phyloP scores from a whole-genome alignment of 1,140 invertebrate genomes.

The Oncopeltus fasciatus region DNA sequence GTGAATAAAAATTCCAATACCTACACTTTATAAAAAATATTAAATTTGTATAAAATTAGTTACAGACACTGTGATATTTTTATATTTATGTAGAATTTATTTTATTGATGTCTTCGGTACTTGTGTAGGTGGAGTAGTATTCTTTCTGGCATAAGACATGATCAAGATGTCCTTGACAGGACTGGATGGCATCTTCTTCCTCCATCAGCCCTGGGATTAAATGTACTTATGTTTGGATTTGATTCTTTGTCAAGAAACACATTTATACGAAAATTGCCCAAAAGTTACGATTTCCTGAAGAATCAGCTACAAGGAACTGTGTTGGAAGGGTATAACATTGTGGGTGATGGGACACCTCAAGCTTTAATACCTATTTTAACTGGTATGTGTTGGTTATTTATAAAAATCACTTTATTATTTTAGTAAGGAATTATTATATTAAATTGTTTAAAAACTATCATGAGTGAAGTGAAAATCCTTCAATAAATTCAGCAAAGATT shows the following conservation, averaged over 20 bases:
- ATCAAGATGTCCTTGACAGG: slow-evolving; percentile 31
- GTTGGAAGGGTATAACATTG: slow-evolving; percentile 73
- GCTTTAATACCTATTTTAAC: slow-evolving; percentile 83
- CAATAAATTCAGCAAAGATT: too few relatives aligned
- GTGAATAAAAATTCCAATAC: too few relatives aligned
- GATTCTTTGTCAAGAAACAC: slow-evolving; percentile 80
- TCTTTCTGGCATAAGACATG: slow-evolving; percentile 38
- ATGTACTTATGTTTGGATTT: slow-evolving; percentile 79
- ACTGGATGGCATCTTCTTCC: slow-evolving; percentile 38
- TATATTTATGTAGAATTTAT: background rate
- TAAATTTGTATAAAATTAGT: too few relatives aligned
- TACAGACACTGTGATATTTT: too few relatives aligned
- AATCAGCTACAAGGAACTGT: slow-evolving; percentile 51
- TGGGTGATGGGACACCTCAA: slow-evolving; percentile 88
- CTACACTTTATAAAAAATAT: background rate
- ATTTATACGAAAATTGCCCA: slow-evolving; percentile 72
- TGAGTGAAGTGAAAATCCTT: too few relatives aligned
- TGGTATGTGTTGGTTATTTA: too few relatives aligned
- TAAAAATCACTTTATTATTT: too few relatives aligned
- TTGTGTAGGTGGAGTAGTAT: slow-evolving; percentile 40
- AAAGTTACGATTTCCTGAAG: slow-evolving; percentile 60
- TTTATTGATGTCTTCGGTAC: slow-evolving; percentile 12
- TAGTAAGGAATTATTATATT: too few relatives aligned
- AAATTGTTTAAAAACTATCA: too few relatives aligned
- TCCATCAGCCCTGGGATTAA: slow-evolving; percentile 39